Conservation (phyloP, 1,140 invertebrate species). For the Cryptotermes secundus region DNA sequence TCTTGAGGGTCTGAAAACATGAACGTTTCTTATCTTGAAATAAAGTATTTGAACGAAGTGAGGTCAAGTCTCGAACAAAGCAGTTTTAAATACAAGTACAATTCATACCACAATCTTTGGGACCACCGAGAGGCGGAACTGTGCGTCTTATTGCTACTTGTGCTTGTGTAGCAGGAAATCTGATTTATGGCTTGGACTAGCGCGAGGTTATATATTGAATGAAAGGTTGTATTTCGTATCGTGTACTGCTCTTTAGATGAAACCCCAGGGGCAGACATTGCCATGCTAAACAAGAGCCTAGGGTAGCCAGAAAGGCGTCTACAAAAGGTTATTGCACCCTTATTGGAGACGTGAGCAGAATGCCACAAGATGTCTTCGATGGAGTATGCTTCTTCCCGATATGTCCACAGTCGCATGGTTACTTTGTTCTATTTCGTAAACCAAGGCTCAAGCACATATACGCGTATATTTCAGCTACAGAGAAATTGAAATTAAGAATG, state of each 20-base stretch:
- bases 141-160: too few relatives aligned
- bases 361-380: neutral
- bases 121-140: too few relatives aligned
- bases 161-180: neutral
- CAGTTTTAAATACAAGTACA: too few relatives aligned
- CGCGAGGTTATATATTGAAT: neutral
- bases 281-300: neutral
- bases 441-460: neutral
- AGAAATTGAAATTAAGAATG: too few relatives aligned
- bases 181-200: neutral
- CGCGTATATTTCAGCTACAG: too few relatives aligned
- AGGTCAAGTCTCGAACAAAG: too few relatives aligned
- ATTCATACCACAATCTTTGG: too few relatives aligned
- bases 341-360: neutral
- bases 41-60: too few relatives aligned
- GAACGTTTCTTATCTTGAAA: too few relatives aligned
- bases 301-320: neutral
- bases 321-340: constrained; percentile 18
- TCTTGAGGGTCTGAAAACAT: too few relatives aligned
- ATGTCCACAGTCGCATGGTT: neutral
- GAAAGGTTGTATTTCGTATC: neutral
- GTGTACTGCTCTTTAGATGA: neutral
- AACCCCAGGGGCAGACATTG: neutral
- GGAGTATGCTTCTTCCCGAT: neutral
- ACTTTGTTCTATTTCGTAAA: neutral